phyloP scores from a whole-genome alignment of 1,140 invertebrate species.

The Colletes gigas region DNA sequence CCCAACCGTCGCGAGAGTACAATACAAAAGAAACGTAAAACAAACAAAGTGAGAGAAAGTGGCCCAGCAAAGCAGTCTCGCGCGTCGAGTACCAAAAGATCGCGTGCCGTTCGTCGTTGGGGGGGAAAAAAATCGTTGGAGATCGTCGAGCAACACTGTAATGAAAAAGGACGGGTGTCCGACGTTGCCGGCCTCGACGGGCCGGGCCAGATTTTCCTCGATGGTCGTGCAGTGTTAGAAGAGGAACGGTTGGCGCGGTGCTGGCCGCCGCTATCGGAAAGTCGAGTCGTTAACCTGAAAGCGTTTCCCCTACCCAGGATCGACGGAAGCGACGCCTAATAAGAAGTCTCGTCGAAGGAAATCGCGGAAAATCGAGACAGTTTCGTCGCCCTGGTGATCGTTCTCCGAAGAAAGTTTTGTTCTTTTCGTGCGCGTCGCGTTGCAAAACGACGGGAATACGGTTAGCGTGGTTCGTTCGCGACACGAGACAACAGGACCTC shows the following conservation, averaged over 20 bases:
- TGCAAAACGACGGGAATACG: too few relatives aligned
- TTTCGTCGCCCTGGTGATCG: too few relatives aligned
- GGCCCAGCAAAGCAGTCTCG: background rate
- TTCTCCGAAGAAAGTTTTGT: too few relatives aligned
- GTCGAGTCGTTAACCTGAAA: slow-evolving; percentile 15
- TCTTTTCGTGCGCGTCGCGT: background rate
- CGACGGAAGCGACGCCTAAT: background rate
- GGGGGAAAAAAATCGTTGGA: background rate
- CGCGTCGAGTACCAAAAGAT: background rate
- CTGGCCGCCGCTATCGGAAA: background rate
- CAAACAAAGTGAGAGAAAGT: slow-evolving; percentile 23
- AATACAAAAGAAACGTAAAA: background rate
- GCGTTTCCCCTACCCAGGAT: background rate
- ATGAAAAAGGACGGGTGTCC: background rate
- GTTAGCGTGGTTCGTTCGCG: too few relatives aligned
- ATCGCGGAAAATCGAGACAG: background rate
- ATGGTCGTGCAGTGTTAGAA: background rate
- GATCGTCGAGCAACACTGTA: background rate
- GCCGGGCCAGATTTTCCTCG: background rate
- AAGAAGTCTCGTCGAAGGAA: background rate
- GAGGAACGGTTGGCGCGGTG: background rate
- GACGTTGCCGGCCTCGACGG: background rate
- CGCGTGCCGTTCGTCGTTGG: background rate
- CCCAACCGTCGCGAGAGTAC: background rate
- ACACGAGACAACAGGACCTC: background rate